phyloP scores from a whole-genome alignment of 2,888 invertebrate species.

The Protodeltote pygarga region DNA sequence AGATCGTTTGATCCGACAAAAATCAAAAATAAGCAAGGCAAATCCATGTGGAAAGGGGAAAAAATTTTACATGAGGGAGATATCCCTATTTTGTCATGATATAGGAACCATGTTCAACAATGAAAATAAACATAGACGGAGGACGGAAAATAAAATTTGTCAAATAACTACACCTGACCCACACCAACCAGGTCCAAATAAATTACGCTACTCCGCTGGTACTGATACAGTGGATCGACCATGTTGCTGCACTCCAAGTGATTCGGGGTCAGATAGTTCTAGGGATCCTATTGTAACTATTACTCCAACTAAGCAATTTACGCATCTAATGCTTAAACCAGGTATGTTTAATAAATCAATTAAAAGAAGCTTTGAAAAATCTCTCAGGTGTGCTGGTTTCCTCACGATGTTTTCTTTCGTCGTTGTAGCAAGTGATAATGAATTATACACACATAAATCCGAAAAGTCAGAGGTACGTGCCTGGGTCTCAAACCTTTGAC shows the following conservation, averaged over 20 bases:
- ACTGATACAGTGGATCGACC: constrained; percentile 3
- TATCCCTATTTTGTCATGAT: constrained; percentile 2
- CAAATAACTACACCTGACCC: not conserved
- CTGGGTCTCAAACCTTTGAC: too few species aligned
- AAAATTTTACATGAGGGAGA: constrained; percentile 22
- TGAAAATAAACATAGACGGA: not conserved
- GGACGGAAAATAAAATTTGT: not conserved
- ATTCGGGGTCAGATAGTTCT: not conserved
- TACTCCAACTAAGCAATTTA: not conserved
- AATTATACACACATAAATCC: too few species aligned
- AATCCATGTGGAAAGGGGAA: constrained; percentile 7
- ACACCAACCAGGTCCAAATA: not conserved
- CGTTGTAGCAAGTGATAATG: too few species aligned
- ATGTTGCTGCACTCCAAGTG: not conserved
- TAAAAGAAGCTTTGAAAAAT: too few species aligned
- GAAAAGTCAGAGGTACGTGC: too few species aligned
- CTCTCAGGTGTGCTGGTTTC: too few species aligned
- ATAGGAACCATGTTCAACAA: constrained; percentile 5
- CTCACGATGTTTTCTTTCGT: too few species aligned
- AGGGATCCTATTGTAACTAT: not conserved
- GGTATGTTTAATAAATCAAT: too few species aligned
- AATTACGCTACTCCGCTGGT: not conserved
- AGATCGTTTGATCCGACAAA: too few species aligned
- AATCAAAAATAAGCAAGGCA: not conserved
- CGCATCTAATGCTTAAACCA: not conserved